Percentiles rank a stretch among this genome's conserved stretches.
phyloP scores from a whole-genome alignment of 92 coral and sea anemone genomes.

The Epizoanthus stellaris region DNA sequence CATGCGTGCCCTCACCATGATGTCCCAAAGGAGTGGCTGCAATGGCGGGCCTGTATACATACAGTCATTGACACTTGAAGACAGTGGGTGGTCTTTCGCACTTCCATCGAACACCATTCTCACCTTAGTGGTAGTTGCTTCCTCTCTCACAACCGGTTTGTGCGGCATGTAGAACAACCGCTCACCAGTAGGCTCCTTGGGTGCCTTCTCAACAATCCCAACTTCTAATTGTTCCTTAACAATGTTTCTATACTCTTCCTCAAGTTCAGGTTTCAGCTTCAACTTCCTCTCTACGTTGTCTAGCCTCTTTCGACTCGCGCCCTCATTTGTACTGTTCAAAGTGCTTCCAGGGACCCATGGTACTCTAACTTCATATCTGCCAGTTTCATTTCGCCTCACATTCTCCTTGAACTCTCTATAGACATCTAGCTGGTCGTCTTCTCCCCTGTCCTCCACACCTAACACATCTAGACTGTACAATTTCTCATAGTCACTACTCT shows the following conservation, averaged over 20 bases:
- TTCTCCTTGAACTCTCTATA: constrained; percentile 52
- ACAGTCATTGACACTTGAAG: constrained; percentile 63
- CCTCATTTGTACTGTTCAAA: constrained; percentile 46
- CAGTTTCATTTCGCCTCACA: constrained; percentile 38
- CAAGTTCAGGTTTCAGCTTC: neutral
- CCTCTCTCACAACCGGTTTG: constrained; percentile 45
- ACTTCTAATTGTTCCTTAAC: constrained; percentile 40
- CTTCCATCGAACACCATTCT: constrained; percentile 68
- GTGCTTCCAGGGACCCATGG: constrained; percentile 64
- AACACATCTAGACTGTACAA: constrained; percentile 38
- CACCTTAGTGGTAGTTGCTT: constrained; percentile 54
- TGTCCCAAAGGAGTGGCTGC: constrained; percentile 74
- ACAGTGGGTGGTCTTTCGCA: constrained; percentile 64
- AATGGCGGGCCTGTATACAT: constrained; percentile 62
- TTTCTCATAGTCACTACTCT: constrained; percentile 34
- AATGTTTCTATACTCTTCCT: constrained; percentile 25
- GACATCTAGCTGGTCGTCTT: constrained; percentile 50
- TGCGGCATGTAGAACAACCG: constrained; percentile 59
- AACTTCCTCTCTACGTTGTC: constrained; percentile 33
- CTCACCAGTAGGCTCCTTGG: constrained; percentile 20
- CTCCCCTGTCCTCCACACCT: constrained; percentile 49
- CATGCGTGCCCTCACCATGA: constrained; percentile 66
- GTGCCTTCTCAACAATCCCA: constrained; percentile 42
- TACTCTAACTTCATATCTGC: constrained; percentile 59
- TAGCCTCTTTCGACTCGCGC: constrained; percentile 36